Percentiles rank a stretch among this genome's conserved stretches.
Evolutionary conservation across 92 coral and sea anemone species (phyloP).

Genomic region (Bergia sp.): DNA sequence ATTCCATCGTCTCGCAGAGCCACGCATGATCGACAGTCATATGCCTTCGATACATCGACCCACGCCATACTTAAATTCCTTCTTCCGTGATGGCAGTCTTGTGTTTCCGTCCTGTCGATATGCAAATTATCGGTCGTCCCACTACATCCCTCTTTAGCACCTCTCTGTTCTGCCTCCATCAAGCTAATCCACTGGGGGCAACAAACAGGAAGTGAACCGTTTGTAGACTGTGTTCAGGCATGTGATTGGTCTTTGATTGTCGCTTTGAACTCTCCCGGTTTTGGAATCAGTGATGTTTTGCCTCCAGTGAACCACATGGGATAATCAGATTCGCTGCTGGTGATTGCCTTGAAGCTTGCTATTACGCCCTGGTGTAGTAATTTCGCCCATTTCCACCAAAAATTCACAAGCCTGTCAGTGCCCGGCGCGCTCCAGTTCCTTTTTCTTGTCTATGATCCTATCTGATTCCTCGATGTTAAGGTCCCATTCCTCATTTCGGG

Average conservation of each 20-base stretch:
- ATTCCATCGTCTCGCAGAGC: neutral
- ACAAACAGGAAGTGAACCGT: neutral
- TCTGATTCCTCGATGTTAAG: neutral
- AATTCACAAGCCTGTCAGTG: conserved; percentile 26
- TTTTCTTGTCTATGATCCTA: conserved; percentile 14
- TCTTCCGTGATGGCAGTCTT: neutral
- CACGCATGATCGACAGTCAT: neutral
- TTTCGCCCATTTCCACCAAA: conserved; percentile 31
- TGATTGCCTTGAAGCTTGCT: neutral
- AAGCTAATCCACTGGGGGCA: neutral
- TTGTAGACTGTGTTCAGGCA: conserved; percentile 26
- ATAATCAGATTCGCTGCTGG: neutral
- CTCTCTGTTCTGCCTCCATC: conserved; percentile 38
- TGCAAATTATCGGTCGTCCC: neutral
- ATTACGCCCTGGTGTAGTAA: conserved; percentile 42
- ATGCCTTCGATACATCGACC: neutral
- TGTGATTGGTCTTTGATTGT: conserved; percentile 41
- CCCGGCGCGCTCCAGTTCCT: conserved; percentile 44
- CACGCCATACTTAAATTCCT: neutral
- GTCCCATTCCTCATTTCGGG: conserved; percentile 15
- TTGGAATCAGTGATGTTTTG: conserved; percentile 34
- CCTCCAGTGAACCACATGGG: conserved; percentile 49
- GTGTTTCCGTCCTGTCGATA: conserved; percentile 8
- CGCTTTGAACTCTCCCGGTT: conserved; percentile 41
- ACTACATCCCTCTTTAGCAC: neutral